Evolutionary conservation across 2,797 vertebrate species (phyloP).

Genomic region (Falco rusticolus): DNA sequence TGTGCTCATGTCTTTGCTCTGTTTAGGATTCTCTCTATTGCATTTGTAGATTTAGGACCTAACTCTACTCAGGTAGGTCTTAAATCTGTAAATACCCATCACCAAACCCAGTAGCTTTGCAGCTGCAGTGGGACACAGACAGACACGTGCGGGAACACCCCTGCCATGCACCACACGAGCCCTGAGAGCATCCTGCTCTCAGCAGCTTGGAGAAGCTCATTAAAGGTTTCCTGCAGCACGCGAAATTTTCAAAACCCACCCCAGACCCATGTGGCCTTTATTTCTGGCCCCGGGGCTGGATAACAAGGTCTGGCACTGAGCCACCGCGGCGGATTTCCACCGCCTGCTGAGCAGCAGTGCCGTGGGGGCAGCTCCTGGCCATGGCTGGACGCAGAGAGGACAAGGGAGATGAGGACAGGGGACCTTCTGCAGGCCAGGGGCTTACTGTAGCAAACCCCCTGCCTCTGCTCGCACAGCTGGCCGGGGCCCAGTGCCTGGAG

Average conservation of each 20-base stretch:
- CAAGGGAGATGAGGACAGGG: background rate
- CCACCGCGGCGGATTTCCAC: rapidly evolving
- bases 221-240: background rate
- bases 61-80: background rate
- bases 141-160: rapidly evolving
- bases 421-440: background rate
- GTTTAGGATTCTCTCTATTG: background rate
- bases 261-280: background rate
- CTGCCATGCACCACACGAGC: rapidly evolving
- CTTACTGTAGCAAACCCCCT: background rate
- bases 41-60: background rate
- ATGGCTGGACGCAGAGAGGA: rapidly evolving
- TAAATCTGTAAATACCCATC: background rate
- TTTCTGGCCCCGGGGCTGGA: background rate
- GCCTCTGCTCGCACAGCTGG: background rate
- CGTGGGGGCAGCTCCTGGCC: rapidly evolving
- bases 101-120: background rate
- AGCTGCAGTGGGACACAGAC: background rate
- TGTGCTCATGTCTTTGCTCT: background rate
- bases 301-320: background rate
- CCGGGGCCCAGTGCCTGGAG: background rate
- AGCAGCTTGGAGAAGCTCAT: background rate
- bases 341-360: rapidly evolving
- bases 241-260: background rate
- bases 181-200: background rate